These are phyloP conservation scores for human (Homo sapiens) DNA, from an alignment of 2,113 vertebrate species.

Conservation along the genomic window DNA sequence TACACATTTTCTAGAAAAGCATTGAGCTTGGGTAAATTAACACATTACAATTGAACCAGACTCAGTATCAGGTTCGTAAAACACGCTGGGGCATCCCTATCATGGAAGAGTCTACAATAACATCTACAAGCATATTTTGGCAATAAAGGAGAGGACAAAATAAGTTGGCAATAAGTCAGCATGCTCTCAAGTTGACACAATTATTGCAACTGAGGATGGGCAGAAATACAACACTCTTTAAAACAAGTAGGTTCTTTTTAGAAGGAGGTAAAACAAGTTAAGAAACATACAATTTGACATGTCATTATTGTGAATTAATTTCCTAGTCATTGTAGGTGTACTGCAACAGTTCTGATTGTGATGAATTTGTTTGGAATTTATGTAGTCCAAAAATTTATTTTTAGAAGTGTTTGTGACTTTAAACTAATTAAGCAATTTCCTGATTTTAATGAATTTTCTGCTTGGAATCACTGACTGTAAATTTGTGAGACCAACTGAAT, in stretches of 20 bases:
- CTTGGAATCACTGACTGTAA: slow-evolving; percentile 30
- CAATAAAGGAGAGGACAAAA: not conserved
- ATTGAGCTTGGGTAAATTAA: not conserved
- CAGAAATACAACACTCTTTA: not conserved
- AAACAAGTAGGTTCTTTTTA: slow-evolving; percentile 10
- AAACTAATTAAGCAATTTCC: slow-evolving; percentile 58
- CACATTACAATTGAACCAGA: not conserved
- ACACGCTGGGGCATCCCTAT: no score
- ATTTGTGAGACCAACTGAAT: not conserved
- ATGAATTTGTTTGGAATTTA: slow-evolving; percentile 27
- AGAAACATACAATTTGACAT: not conserved
- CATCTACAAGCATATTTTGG: not conserved
- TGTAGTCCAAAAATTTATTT: not conserved
- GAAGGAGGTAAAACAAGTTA: not conserved
- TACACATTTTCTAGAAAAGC: not conserved
- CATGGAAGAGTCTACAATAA: not conserved
- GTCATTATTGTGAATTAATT: slow-evolving; percentile 34
- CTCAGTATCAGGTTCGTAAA: not conserved
- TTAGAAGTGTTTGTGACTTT: slow-evolving; percentile 52
- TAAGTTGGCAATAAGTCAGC: not conserved
- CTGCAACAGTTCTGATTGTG: not conserved
- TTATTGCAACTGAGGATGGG: not conserved
- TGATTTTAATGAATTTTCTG: slow-evolving; percentile 59
- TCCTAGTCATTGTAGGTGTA: slow-evolving; percentile 48
- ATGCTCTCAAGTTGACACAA: not conserved